Base-by-base conservation (phyloP, 2,888 invertebrate species). In the Meiosimyza platycephala region DNA sequence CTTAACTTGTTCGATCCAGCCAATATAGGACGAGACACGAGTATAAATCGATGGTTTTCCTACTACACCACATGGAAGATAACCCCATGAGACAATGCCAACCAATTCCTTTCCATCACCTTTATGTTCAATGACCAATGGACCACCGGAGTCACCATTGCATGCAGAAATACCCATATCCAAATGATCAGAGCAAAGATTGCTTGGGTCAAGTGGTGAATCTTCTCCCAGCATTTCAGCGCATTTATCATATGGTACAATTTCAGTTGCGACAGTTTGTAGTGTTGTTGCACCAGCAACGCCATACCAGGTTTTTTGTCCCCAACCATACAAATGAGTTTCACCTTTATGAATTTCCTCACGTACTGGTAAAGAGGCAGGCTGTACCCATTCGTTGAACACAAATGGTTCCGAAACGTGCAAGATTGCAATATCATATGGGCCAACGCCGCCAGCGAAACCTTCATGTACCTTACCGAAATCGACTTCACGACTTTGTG, bases 341-440 rank as follows among this genome's bases (percentile, higher is more conserved):
- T 80, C 77, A 6, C 87, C 87, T 9, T 74, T 52, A 18, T 83
- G 82, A 12, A 82, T 76, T 50, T 81, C 74, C 11, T 80, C 80
- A 7, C 65, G 78, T 11, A 73, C 70, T 33, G 89, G 89, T 73
- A 89, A 76, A 12, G 78, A 78, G 16, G 88, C 85, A 7, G 87
- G 80, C 62, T 82, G 79, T 7, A 88, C 85, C 15, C 18, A 78
- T 62, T 82, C 76, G 70, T 83, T 84, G 74, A 85, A 84, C 12
- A 73, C 73, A 54, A 86, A 83, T 1, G 84, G 75, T 52, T 78
- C 66, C 33, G 76, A 78, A 12, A 84, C 78, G 74, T 83, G 83
- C 72, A 91, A 77, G 1, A 91, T 67, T 47, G 89, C 90, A 76
- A 91, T 89, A 78, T 91, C 91, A 76, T 89, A 88, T 73, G 87